Evolutionary conservation across 1,140 invertebrate species (phyloP), one percentile per base, ranked within the genome.

Genomic region (Papilio helenus): DNA sequence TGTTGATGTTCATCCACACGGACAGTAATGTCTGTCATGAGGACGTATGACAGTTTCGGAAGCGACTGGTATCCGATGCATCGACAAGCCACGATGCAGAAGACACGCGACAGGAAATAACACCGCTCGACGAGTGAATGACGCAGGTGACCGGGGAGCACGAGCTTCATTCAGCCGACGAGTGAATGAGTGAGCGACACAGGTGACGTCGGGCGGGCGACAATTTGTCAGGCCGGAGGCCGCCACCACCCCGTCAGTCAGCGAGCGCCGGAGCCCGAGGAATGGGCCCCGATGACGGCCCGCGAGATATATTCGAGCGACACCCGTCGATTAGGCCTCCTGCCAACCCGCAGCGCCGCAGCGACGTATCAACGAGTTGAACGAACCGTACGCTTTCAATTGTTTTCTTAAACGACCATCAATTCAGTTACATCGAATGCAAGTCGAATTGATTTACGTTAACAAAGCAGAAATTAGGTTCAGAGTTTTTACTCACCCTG

Each of bases 211-310:
- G 87, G 86, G 87, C 84, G 81, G 82, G 78, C 86, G 84, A 86
- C 92, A 94, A 94, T 94, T 94, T 93, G 93, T 94, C 92, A 93
- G 86, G 65, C 76, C 81, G 79, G 81, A 84, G 83, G 84, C 80
- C 79, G 84, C 84, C 86, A 86, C 89, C 87, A 87, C 87, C 88
- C 88, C 85, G 90, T 91, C 91, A 92, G 88, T 92, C 89, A 88
- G 83, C 88, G 84, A 81, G 85, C 87, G 83, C 80, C 87, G 84
- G 85, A 89, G 86, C 86, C 87, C 83, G 85, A 91, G 87, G 91
- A 93, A 94, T 93, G 91, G 86, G 79, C 83, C 78, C 72, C 89
- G 92, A 89, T 92, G 92, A 94, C 91, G 90, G 87, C 87, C 74
- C 79, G 81, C 79, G 86, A 89, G 90, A 93, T 92, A 89, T 89